phyloP scores from a whole-genome alignment of 2,797 vertebrate species.

The Gymnoscopelus microlampas region DNA sequence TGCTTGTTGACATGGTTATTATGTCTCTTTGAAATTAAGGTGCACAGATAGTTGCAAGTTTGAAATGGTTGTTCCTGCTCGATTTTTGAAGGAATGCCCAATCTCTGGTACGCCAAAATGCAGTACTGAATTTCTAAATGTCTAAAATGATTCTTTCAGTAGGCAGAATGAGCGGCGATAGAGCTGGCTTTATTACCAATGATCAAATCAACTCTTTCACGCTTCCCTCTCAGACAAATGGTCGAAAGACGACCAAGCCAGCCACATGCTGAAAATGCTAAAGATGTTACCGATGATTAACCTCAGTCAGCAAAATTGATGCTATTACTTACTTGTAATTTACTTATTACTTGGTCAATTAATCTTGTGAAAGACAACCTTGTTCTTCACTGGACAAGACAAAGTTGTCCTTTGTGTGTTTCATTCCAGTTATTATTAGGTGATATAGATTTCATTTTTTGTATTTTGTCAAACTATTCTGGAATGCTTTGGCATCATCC shows the following conservation, averaged over 20 bases:
- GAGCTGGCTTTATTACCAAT: conserved; percentile 6
- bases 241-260: background rate
- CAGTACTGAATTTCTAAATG: background rate
- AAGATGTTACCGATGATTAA: conserved; percentile 1
- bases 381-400: background rate
- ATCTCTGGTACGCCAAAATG: no score
- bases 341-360: background rate
- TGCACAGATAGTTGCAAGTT: no score
- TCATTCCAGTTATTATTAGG: no score
- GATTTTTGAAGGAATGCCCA: no score
- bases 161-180: background rate
- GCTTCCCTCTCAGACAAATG: background rate
- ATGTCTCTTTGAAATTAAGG: no score
- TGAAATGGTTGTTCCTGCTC: no score
- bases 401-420: no score
- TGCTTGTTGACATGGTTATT: no score
- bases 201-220: conserved; percentile 3
- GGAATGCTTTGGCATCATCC: conserved; percentile 21
- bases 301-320: background rate
- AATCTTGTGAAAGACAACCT: background rate
- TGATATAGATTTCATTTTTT: background rate
- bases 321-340: background rate
- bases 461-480: conserved; percentile 7
- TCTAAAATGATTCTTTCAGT: background rate
- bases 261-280: conserved; percentile 3